Evolutionary conservation across 2,888 invertebrate species (phyloP).

Genomic region (Dorcus parallelipipedus): DNA sequence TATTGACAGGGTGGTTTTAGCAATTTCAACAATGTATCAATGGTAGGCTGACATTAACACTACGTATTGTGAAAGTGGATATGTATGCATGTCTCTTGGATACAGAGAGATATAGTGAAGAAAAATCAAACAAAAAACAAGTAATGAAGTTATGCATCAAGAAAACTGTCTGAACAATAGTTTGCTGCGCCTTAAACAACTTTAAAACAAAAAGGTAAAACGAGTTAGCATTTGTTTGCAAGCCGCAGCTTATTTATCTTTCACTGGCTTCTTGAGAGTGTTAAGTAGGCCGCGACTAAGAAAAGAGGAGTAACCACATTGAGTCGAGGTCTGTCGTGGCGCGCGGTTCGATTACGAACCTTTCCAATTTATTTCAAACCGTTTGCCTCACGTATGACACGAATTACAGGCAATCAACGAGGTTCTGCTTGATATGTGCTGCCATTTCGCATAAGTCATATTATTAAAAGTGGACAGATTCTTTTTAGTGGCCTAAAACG

Average conservation of each 20-base stretch:
- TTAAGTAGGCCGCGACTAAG: slow-evolving; percentile 42
- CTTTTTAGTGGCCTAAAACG: too few species aligned
- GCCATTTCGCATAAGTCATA: neutral
- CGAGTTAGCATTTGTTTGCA: slow-evolving; percentile 14
- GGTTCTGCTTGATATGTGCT: neutral
- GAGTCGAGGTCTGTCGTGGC: slow-evolving; percentile 38
- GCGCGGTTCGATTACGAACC: slow-evolving; percentile 31
- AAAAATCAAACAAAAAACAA: neutral
- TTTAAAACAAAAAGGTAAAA: slow-evolving; percentile 1
- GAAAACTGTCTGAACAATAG: too few species aligned
- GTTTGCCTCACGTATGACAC: neutral
- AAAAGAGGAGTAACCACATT: slow-evolving; percentile 39
- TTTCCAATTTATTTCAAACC: neutral
- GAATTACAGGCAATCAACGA: neutral
- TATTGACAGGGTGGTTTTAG: too few species aligned
- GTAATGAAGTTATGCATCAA: neutral
- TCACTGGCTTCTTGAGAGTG: slow-evolving; percentile 38
- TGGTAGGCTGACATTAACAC: too few species aligned
- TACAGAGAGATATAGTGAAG: too few species aligned
- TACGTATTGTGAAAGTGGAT: too few species aligned
- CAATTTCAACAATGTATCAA: too few species aligned
- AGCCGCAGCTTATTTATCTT: slow-evolving; percentile 32
- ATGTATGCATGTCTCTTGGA: too few species aligned
- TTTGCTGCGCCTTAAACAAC: neutral
- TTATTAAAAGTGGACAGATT: neutral